Evolutionary conservation across 1,140 invertebrate genomes (phyloP).

Genomic region (Ylistrum balloti): DNA sequence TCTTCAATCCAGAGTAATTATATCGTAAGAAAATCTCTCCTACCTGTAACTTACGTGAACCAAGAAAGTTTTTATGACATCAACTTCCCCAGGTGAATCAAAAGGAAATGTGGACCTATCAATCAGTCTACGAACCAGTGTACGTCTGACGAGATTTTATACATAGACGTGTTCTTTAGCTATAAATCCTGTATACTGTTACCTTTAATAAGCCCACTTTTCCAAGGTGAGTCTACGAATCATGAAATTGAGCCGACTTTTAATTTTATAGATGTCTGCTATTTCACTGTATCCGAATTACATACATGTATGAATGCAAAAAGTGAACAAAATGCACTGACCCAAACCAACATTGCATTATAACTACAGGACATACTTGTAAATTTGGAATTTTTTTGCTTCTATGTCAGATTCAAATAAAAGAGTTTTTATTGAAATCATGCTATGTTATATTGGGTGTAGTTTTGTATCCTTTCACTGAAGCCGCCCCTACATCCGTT

Average conservation of each 20-base stretch:
- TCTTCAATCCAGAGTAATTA: neutral
- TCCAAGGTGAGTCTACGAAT: neutral
- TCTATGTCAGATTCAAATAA: neutral
- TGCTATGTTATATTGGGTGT: neutral
- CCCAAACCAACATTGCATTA: neutral
- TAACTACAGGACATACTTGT: neutral
- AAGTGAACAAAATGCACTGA: constrained; percentile 14
- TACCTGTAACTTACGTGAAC: neutral
- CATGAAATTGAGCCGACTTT: constrained; percentile 33
- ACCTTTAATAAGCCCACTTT: neutral
- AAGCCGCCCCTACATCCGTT: constrained; percentile 25
- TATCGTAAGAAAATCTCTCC: neutral
- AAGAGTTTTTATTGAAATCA: constrained; percentile 12
- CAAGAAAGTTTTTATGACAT: neutral
- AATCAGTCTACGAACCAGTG: constrained; percentile 22
- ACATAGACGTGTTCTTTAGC: neutral
- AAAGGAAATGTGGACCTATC: constrained; percentile 18
- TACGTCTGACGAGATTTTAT: constrained; percentile 10
- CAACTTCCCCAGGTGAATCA: constrained; percentile 31
- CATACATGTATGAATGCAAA: constrained; percentile 26
- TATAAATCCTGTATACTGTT: constrained; percentile 5
- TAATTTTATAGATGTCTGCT: constrained; percentile 39
- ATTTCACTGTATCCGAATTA: constrained; percentile 18
- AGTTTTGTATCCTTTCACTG: neutral
- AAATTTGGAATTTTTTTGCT: neutral